A percentile compares a stretch with the other conserved stretches of the same genome.
phyloP scores from a whole-genome alignment of 2,888 invertebrate genomes.

The Nipponacmea schrenckii region DNA sequence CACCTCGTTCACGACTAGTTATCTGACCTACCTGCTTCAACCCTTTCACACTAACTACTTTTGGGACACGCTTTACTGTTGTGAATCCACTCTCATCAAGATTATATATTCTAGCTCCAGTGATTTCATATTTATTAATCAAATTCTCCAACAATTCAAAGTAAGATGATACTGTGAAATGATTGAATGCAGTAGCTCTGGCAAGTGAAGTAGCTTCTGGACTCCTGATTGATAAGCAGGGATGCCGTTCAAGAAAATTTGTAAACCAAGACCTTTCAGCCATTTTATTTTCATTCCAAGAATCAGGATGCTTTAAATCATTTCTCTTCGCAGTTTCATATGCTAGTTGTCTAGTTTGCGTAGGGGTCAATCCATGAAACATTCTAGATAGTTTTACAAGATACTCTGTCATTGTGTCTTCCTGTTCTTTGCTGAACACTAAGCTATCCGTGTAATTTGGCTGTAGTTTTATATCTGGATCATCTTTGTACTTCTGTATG shows the following conservation, averaged over 20 bases:
- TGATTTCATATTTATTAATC: neutral
- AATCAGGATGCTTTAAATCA: neutral
- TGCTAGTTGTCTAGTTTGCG: conserved; percentile 4
- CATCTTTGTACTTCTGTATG: neutral
- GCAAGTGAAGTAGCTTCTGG: conserved; percentile 14
- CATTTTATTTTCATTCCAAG: conserved; percentile 9
- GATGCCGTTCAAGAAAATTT: neutral
- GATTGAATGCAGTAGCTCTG: neutral
- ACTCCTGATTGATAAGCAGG: neutral
- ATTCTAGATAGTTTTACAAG: conserved; percentile 2
- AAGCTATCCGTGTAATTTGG: conserved; percentile 3
- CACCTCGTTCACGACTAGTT: conserved; percentile 23
- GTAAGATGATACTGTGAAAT: neutral
- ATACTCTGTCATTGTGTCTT: conserved; percentile 10
- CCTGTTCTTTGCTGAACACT: conserved; percentile 2
- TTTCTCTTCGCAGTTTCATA: conserved; percentile 2
- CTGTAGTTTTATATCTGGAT: neutral
- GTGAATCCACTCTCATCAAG: conserved; percentile 19
- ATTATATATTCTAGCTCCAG: conserved; percentile 10
- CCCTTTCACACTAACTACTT: conserved; percentile 12
- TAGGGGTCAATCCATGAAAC: conserved; percentile 11
- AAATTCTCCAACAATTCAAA: neutral
- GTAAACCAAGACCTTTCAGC: conserved; percentile 6
- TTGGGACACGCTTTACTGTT: conserved; percentile 15
- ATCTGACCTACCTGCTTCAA: conserved; percentile 23